Base-by-base conservation (phyloP, 2,797 vertebrate species). In the Neosalanx taihuensis region DNA sequence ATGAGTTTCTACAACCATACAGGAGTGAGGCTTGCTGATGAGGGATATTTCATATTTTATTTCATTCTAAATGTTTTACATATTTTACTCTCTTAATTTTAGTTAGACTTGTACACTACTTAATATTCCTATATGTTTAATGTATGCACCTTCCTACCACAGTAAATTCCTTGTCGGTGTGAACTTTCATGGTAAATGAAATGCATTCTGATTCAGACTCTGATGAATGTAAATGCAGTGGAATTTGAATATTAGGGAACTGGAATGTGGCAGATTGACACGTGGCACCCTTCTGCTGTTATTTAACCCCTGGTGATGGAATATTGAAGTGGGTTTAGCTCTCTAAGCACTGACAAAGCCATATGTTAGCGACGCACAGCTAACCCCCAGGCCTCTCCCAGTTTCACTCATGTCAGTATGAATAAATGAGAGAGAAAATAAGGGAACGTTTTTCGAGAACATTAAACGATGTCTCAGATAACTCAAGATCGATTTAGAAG, bases 171-270 rank as follows among this genome's bases (percentile, higher is more conserved):
- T 26, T 26, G 23, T 26, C 23, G 23, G 23, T 26, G 23, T 26
- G 33, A 35, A 35, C 33, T 35, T 35, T 35, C 33, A 35, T 35
- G 33, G 33, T 35, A 6, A 35, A 6, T 35, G 6, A 35, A 35
- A 35, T 35, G 6, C 33, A 35, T 35, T 35, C 33, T 35, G 33
- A 35, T 35, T 35, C 33, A 35, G 33, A 35, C 4, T 35, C 23
- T 26, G 23, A 26, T 26, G 83, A 87, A 88, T 89, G 81, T 80
- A 83, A 85, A 89, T 84, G 71, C 83, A 72, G 3, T 49, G 35
- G 67, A 62, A 87, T 89, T 85, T 87, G 71, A 87, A 88, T 88
- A 77, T 76, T 70, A 64, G 74, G 77, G 64, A 35, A 81, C 85
- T 80, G 80, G 70, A 88, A 88, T 87, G 73, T 76, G 78, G 73